These are phyloP conservation scores for Drosophila prosaltans DNA, from an alignment of 1,140 invertebrate species.

Conservation along the genomic window DNA sequence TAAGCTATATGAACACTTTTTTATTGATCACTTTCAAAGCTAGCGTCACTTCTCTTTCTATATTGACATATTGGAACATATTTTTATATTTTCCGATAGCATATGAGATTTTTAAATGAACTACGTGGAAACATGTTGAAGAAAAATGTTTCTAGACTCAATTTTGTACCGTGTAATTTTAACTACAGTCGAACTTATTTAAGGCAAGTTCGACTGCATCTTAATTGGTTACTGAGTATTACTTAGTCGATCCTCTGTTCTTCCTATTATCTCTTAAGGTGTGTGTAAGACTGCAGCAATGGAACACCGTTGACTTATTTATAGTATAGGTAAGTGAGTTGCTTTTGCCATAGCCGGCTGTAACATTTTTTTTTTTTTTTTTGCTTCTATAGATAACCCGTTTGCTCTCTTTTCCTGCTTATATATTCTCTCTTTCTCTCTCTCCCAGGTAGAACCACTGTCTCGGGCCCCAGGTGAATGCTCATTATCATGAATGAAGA, in stretches of 20 bases:
- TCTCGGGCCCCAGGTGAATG: background rate
- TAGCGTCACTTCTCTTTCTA: no score
- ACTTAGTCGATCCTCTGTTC: background rate
- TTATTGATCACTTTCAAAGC: no score
- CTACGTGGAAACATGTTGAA: no score
- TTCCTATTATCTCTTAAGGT: background rate
- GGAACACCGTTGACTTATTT: background rate
- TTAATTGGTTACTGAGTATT: background rate
- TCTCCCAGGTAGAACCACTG: conserved; percentile 7
- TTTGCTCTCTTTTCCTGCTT: conserved; percentile 5
- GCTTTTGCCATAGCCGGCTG: conserved; percentile 13
- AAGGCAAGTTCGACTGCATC: no score
- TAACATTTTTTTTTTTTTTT: conserved; percentile 3
- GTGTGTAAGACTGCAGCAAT: conserved; percentile 2
- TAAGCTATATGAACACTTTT: no score
- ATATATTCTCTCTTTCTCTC: background rate
- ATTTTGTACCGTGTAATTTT: no score
- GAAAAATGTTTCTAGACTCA: no score
- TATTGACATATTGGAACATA: no score
- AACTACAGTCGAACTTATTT: no score
- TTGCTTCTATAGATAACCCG: conserved; percentile 9
- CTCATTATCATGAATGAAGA: conserved; percentile 70
- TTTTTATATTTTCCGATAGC: no score
- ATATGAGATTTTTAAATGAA: no score
- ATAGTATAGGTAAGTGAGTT: conserved; percentile 21